A percentile compares a stretch with the other conserved stretches of the same genome.
Conservation (phyloP, 2,797 vertebrate genomes). For the Hoplostethus mediterraneus region DNA sequence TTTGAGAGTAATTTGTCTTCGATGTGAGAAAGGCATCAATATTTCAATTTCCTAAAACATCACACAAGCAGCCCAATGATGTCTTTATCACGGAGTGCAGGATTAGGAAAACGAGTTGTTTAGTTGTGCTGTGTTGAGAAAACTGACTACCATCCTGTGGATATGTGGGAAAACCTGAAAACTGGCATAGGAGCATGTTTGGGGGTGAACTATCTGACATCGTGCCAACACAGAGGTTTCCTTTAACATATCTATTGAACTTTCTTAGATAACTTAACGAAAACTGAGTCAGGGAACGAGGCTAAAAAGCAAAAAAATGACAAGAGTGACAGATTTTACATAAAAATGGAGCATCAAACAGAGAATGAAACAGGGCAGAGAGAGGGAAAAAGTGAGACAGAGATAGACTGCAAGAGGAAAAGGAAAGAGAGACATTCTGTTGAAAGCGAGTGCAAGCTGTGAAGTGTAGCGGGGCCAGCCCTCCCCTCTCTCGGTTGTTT, state of each 20-base stretch:
- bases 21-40: conserved; percentile 76
- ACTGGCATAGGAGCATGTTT: not conserved
- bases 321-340: conserved; percentile 22
- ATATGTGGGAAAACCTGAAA: not conserved
- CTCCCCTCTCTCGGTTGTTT: conserved; percentile 60
- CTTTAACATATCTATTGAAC: not conserved
- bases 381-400: not conserved
- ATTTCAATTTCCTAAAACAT: conserved; percentile 75
- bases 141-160: conserved; percentile 7
- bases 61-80: conserved; percentile 48
- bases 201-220: not conserved
- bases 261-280: not conserved
- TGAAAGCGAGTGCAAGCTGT: conserved; percentile 52
- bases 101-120: conserved; percentile 50
- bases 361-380: not conserved
- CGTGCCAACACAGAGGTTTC: not conserved
- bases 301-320: conserved; percentile 1
- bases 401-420: conserved; percentile 7
- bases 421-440: conserved; percentile 24
- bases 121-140: not conserved
- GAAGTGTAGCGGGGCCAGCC: conserved; percentile 58
- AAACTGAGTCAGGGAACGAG: not conserved
- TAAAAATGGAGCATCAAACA: not conserved
- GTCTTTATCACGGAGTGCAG: conserved; percentile 35
- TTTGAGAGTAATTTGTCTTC: conserved; percentile 77